Conservation (phyloP, 1,140 invertebrate species). For the Drosophila watanabei region DNA sequence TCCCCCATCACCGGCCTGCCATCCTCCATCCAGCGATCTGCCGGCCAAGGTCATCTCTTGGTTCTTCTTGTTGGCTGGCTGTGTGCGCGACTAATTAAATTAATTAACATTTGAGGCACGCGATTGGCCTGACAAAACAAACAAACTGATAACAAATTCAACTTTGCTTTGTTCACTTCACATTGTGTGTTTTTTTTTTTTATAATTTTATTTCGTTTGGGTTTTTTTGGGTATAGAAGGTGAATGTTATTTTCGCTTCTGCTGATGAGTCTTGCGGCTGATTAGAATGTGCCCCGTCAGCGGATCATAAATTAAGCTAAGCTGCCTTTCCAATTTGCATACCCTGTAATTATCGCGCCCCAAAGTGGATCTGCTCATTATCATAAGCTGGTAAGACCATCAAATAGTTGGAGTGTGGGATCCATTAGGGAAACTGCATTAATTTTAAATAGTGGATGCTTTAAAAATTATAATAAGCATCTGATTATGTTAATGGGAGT, state of each 20-base stretch:
- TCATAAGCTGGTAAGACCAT: slow-evolving; percentile 7
- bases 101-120: slow-evolving; percentile 76
- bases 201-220: slow-evolving; percentile 7
- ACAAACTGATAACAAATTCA: slow-evolving; percentile 72
- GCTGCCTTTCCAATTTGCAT: slow-evolving; percentile 69
- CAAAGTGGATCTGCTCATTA: slow-evolving; percentile 25
- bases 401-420: slow-evolving; percentile 8
- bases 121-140: slow-evolving; percentile 64
- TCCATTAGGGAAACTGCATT: slow-evolving; percentile 11
- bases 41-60: slow-evolving; percentile 48
- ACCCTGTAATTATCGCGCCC: slow-evolving; percentile 47
- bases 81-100: slow-evolving; percentile 71
- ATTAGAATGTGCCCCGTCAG: slow-evolving; percentile 76
- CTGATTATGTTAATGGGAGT: not conserved
- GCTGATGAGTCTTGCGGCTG: slow-evolving; percentile 53
- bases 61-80: slow-evolving; percentile 28
- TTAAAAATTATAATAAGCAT: not conserved
- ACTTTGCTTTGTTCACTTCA: slow-evolving; percentile 36
- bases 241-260: slow-evolving; percentile 56
- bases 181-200: slow-evolving; percentile 4
- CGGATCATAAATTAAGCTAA: slow-evolving; percentile 57
- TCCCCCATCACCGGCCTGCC: slow-evolving; percentile 12
- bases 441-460: slow-evolving; percentile 1
- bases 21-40: slow-evolving; percentile 19
- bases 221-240: slow-evolving; percentile 39